Evolutionary conservation across 92 coral and sea anemone genomes (phyloP).

Genomic region (Epizoanthus rinbou): DNA sequence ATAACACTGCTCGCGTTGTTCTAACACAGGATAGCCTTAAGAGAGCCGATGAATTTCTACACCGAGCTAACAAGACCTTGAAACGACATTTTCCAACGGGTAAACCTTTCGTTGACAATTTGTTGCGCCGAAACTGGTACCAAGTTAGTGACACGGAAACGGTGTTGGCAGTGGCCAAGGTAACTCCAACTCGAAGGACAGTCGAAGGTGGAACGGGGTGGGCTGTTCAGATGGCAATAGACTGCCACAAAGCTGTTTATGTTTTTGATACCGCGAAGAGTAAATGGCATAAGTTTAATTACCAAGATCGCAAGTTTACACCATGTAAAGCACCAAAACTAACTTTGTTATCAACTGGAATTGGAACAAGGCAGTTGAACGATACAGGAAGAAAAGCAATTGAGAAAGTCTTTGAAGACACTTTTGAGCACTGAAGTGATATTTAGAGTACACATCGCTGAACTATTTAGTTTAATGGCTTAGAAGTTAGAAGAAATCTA

Average conservation of each 20-base stretch:
- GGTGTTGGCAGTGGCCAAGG: slow-evolving; percentile 54
- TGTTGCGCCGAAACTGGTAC: slow-evolving; percentile 65
- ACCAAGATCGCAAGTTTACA: slow-evolving; percentile 37
- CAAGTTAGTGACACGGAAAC: slow-evolving; percentile 60
- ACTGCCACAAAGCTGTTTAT: slow-evolving; percentile 45
- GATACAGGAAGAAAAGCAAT: slow-evolving; percentile 54
- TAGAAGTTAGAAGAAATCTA: too few species aligned
- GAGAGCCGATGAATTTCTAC: slow-evolving; percentile 55
- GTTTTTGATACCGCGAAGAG: slow-evolving; percentile 45
- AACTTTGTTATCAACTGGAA: slow-evolving; percentile 58
- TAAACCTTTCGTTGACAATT: slow-evolving; percentile 53
- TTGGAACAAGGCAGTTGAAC: slow-evolving; percentile 55
- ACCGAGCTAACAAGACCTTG: slow-evolving; percentile 55
- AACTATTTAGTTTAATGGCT: too few species aligned
- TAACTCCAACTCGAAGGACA: slow-evolving; percentile 35
- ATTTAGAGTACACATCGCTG: too few species aligned
- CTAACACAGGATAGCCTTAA: slow-evolving; percentile 46
- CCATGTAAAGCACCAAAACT: slow-evolving; percentile 48
- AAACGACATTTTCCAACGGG: slow-evolving; percentile 64
- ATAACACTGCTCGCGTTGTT: slow-evolving; percentile 48
- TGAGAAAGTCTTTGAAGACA: slow-evolving; percentile 42
- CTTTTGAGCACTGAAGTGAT: slow-evolving; percentile 25
- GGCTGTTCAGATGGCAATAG: slow-evolving; percentile 71
- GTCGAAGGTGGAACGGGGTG: slow-evolving; percentile 68
- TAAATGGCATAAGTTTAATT: slow-evolving; percentile 51